A percentile compares a stretch with the other conserved stretches of the same genome.
Conservation (phyloP, 2,797 vertebrate species). For the Mormyrus proboscirostris region DNA sequence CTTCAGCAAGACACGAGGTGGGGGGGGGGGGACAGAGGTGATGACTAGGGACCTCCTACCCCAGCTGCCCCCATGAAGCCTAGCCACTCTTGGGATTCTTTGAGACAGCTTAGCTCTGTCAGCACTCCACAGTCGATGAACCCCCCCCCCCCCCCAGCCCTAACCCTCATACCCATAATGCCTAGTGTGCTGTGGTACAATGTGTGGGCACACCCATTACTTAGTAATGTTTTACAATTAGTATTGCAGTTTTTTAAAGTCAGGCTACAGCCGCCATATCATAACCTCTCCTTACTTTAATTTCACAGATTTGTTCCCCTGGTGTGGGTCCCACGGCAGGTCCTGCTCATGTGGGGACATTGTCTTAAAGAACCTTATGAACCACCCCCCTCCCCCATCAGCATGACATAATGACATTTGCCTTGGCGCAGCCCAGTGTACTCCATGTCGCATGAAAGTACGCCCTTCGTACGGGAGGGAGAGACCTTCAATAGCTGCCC, state of each 20-base stretch:
- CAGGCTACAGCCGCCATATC: background rate
- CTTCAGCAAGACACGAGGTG: background rate
- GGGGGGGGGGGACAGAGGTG: background rate
- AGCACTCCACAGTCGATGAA: conserved; percentile 40
- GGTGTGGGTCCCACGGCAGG: background rate
- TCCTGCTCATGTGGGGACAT: background rate
- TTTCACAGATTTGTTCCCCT: background rate
- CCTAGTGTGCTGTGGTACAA: conserved; percentile 32
- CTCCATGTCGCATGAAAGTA: conserved; percentile 29
- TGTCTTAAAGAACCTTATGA: background rate
- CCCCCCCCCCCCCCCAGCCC: background rate
- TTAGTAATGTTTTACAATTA: background rate
- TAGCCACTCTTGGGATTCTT: conserved; percentile 35
- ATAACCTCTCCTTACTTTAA: background rate
- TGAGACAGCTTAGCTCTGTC: conserved; percentile 50
- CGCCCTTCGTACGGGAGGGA: conserved; percentile 35
- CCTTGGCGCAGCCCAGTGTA: conserved; percentile 35
- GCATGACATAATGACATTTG: conserved; percentile 50
- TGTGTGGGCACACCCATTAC: conserved; percentile 28
- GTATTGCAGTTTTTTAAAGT: background rate
- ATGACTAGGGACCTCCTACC: conserved; percentile 18
- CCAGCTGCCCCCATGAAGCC: conserved; percentile 24
- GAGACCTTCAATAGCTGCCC: conserved; percentile 47
- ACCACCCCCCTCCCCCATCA: background rate
- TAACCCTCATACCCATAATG: conserved; percentile 30